phyloP scores from a whole-genome alignment of 2,888 invertebrate species.

The Diarsia dahlii region DNA sequence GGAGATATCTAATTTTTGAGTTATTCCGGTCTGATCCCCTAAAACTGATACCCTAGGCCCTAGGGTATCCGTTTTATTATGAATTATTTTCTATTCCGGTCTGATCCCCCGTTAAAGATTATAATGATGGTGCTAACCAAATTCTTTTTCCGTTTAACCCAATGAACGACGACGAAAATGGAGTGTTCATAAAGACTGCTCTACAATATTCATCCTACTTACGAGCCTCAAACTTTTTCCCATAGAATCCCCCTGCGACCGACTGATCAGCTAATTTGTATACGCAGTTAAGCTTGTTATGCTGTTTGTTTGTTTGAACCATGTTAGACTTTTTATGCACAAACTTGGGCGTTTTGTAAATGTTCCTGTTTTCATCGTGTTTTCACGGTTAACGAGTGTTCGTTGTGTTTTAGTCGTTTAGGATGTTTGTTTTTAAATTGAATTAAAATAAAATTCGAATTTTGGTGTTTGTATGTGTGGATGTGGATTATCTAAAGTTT shows the following conservation, averaged over 20 bases:
- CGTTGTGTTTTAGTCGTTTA: conserved; percentile 19
- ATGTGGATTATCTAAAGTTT: neutral
- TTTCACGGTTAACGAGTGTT: conserved; percentile 37
- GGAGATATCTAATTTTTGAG: no score
- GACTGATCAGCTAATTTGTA: conserved; percentile 70
- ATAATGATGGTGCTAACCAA: no score
- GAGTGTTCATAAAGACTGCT: conserved; percentile 6
- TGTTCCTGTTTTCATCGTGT: conserved; percentile 51
- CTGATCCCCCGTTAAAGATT: no score
- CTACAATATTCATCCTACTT: conserved; percentile 20
- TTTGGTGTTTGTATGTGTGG: neutral
- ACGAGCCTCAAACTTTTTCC: conserved; percentile 23
- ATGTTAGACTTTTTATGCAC: conserved; percentile 64
- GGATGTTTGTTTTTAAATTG: conserved; percentile 5
- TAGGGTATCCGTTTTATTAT: no score
- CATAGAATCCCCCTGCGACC: conserved; percentile 47
- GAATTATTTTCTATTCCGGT: no score
- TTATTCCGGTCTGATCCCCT: no score
- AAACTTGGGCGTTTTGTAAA: conserved; percentile 60
- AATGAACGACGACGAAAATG: neutral
- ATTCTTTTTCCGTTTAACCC: neutral
- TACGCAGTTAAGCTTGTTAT: conserved; percentile 72
- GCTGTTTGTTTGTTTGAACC: conserved; percentile 66
- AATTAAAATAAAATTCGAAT: neutral
- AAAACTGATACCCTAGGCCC: no score